Evolutionary conservation across 2,797 vertebrate genomes (phyloP).

Genomic region (Alectoris magna): DNA sequence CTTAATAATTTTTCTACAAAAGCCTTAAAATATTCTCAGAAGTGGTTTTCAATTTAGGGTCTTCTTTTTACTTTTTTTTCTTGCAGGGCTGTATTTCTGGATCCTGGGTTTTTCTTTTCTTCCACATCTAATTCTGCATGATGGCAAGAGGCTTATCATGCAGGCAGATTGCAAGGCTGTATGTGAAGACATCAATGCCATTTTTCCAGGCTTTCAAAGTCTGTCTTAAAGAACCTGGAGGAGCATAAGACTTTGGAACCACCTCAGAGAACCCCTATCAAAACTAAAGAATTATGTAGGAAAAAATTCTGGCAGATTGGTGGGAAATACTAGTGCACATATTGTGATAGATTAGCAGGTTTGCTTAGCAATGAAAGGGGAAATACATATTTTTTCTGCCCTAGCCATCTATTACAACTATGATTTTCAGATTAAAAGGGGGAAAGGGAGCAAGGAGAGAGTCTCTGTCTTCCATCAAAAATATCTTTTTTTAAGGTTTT

Average conservation of each 20-base stretch:
- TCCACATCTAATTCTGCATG: background rate
- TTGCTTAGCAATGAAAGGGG: background rate
- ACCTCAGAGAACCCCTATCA: background rate
- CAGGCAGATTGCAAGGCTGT: background rate
- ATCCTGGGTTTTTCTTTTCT: background rate
- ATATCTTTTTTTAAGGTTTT: background rate
- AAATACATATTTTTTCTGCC: background rate
- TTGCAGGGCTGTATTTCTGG: background rate
- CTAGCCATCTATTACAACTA: background rate
- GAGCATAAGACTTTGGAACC: background rate
- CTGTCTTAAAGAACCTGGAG: background rate
- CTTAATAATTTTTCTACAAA: background rate
- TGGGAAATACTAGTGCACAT: background rate
- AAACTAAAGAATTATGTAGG: background rate
- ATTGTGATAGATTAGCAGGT: background rate
- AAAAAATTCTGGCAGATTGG: background rate
- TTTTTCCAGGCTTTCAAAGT: background rate
- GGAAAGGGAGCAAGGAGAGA: fast-evolving
- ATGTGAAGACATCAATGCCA: background rate
- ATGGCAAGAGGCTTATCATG: background rate
- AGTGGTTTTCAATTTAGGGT: background rate
- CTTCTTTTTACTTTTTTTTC: background rate
- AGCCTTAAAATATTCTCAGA: background rate
- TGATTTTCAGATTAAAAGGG: background rate
- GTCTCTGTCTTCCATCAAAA: background rate